A percentile compares a stretch with the other conserved stretches of the same genome.
These are phyloP conservation scores for Lydus trimaculatus DNA, from an alignment of 2,888 invertebrate species.

Conservation along the genomic window DNA sequence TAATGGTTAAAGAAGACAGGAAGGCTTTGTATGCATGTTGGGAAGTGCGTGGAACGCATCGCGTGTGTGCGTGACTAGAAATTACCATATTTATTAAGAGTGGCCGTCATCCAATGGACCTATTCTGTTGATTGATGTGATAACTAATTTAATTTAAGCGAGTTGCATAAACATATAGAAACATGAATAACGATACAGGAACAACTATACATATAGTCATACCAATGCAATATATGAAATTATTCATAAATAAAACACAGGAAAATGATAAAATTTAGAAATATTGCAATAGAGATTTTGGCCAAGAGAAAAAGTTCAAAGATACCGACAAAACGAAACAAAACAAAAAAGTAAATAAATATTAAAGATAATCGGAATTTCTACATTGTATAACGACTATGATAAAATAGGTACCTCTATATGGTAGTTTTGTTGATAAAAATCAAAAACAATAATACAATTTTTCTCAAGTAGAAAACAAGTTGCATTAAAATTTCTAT, in stretches of 20 bases:
- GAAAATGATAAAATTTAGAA: neutral
- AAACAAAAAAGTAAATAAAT: too few relatives aligned
- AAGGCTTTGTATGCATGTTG: neutral
- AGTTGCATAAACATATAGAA: conserved; percentile 35
- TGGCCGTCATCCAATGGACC: conserved; percentile 42
- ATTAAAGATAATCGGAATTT: conserved; percentile 9
- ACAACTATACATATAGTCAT: too few relatives aligned
- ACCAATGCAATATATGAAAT: too few relatives aligned
- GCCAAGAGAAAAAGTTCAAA: neutral
- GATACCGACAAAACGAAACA: neutral
- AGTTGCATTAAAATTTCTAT: conserved; percentile 2
- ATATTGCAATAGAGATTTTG: neutral
- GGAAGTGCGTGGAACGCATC: conserved; percentile 31
- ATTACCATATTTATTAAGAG: conserved; percentile 48
- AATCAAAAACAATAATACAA: conserved; percentile 4
- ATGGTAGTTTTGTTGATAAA: neutral
- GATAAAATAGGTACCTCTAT: neutral
- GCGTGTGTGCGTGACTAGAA: conserved; percentile 41
- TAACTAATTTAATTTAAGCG: conserved; percentile 50
- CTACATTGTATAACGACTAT: neutral
- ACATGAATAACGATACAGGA: neutral
- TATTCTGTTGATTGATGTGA: conserved; percentile 46
- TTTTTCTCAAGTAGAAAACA: neutral
- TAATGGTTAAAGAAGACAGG: neutral
- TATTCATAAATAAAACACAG: neutral